These are phyloP conservation scores for Python bivittatus DNA, from an alignment of 2,113 vertebrate species.

Conservation along the genomic window DNA sequence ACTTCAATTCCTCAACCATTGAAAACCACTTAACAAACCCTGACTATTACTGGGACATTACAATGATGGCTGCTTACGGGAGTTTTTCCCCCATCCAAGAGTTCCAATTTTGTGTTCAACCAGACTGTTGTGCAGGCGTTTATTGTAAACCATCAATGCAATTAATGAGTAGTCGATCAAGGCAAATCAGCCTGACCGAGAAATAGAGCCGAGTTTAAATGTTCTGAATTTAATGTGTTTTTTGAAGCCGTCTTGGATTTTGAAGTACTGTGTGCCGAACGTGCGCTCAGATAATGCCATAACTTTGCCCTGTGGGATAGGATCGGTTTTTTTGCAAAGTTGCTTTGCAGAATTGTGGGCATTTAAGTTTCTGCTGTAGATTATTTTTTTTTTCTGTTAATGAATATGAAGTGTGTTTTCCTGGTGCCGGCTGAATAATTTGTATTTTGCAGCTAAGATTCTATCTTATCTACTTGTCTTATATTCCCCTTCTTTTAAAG, in stretches of 20 bases:
- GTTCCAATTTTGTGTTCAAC: not conserved
- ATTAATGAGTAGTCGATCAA: rapidly evolving
- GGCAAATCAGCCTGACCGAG: not conserved
- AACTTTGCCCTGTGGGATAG: slow-evolving; percentile 15
- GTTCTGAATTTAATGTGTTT: not conserved
- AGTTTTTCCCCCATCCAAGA: rapidly evolving
- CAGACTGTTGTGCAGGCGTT: not conserved
- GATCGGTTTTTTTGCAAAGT: slow-evolving; percentile 5
- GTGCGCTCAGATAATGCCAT: slow-evolving; percentile 37
- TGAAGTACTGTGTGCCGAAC: rapidly evolving
- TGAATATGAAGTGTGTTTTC: slow-evolving; percentile 21
- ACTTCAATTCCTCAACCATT: not conserved
- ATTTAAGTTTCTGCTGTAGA: slow-evolving; percentile 39
- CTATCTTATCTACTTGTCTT: slow-evolving; percentile 35
- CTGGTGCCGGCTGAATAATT: slow-evolving; percentile 34
- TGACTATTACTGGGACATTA: rapidly evolving
- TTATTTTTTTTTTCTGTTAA: not conserved
- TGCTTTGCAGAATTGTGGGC: slow-evolving; percentile 40
- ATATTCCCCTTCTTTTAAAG: slow-evolving; percentile 42
- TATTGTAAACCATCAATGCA: not conserved
- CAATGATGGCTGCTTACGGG: rapidly evolving
- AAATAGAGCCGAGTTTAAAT: not conserved
- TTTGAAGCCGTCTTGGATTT: not conserved
- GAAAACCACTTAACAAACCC: rapidly evolving
- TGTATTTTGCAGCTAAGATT: slow-evolving; percentile 62